Base-by-base conservation (phyloP, 2,888 invertebrate species). In the Phytoseiulus persimilis region DNA sequence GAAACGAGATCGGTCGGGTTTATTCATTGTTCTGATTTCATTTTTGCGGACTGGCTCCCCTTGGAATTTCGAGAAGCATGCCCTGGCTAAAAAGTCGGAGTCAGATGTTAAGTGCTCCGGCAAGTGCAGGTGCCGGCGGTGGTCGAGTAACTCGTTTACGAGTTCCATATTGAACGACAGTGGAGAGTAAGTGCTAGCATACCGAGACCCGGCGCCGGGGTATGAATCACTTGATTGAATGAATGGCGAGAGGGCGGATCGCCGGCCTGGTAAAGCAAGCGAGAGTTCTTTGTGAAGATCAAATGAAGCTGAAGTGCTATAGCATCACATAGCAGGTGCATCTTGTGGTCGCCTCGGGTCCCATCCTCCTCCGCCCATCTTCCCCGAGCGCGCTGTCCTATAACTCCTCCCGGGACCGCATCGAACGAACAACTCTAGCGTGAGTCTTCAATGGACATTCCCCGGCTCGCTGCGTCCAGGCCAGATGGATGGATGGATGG, bases 231-330 rank as follows among this genome's bases (percentile, higher is more conserved):
- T 87, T 87, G 87, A 87, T 87, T 87, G 87, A 87, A 87, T 87
- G 87, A 87, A 87, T 87, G 87, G 87, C 33, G 33, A 33, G 32
- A 84, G 32, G 87, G 87, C 33, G 87, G 33, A 33, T 33, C n/a
- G 32, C 39, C 6, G 87, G 33, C 45, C n/a, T 0, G 33, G 87
- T 39, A 33, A 87, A 87, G 87, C 87, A 9, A 31, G 39, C 32
- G 87, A 45, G 87, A 33, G 32, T 87, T 87, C 87, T 87, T 87
- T 87, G 87, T 87, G 33, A 33, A 87, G 87, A 87, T 32, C 39
- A 33, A 87, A 87, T 87, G 39, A 45, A 87, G 87, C 87, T 87
- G 87, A 87, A 87, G 87, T 87, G 39, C 87, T 65, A 65, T 65
- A 6, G 65, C 65, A 65, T 65, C 65, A 2, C 18, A 65, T 65